Percentiles rank a stretch among this genome's conserved stretches.
These are phyloP conservation scores for Haliaeetus leucogaster DNA, from an alignment of 2,113 vertebrate species.

Conservation along the genomic window DNA sequence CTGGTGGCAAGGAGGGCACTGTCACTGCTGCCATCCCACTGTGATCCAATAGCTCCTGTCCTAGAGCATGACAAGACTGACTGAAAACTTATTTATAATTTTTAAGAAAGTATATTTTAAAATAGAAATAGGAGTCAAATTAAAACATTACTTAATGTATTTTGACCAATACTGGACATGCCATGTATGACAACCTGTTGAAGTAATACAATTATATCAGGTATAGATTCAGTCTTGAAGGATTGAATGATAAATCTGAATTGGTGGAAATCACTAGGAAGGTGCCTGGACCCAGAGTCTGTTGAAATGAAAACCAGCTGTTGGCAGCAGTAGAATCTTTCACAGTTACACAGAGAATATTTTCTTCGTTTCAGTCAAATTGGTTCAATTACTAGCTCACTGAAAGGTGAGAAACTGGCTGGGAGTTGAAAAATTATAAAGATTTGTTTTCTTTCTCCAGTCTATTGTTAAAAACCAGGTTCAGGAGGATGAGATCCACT, in stretches of 20 bases:
- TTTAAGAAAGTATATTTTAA: background rate
- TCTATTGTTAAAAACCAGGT: background rate
- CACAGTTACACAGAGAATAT: background rate
- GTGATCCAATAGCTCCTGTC: background rate
- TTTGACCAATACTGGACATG: background rate
- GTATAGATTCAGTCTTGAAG: background rate
- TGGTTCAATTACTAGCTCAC: background rate
- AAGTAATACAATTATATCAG: background rate
- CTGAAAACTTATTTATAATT: background rate
- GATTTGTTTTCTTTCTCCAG: background rate
- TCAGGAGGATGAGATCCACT: background rate
- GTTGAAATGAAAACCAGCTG: background rate
- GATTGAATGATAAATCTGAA: background rate
- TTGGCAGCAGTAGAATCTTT: background rate
- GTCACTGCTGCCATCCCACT: background rate
- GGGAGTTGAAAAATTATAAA: background rate
- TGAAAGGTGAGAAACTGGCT: background rate
- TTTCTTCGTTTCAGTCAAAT: constrained; percentile 6
- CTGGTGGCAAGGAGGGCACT: background rate
- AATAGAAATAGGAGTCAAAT: background rate
- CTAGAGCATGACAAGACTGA: background rate
- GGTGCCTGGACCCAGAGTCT: accelerated
- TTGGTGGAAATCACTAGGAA: background rate
- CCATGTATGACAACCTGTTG: background rate
- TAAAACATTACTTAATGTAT: background rate